Evolutionary conservation across 2,888 invertebrate genomes (phyloP), one percentile per base, ranked within the genome.

Genomic region (Chaitophorus viminalis): DNA sequence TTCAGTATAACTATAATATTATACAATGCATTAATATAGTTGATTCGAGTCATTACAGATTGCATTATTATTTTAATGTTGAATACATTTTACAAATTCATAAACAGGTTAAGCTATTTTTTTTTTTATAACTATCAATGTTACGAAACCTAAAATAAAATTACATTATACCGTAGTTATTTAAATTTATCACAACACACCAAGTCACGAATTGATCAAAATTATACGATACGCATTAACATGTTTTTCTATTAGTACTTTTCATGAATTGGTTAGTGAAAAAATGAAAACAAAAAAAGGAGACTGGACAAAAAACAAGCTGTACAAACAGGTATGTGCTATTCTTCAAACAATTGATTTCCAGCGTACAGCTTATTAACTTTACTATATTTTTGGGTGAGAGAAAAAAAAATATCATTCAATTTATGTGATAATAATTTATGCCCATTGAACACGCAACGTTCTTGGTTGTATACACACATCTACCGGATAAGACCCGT

Each of bases 381-480:
- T 60, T 17, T 36, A 17, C 65, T 8, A 29, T 39, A 39, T 39
- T 39, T 65, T 75, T 39, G 11, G 29, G 39, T 39, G 17, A 60
- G 31, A 21, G 33, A 39, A 52, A 29, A 81, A 18, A 25, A 25
- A 54, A 33, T 3, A 33, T 9, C 25, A 29, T 75, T 65, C 39
- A 25, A 60, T 83, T 75, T 65, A 75, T 11, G 25, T 17, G 52
- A 39, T 31, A 11, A 79, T 76, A 78, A 78, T 75, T 74, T 75
- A 65, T 75, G 6, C 39, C 39, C 33, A n/a, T 36, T 9, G 36
- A 74, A 9, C 8, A 39, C 74, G 60, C 21, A 21, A 21, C 6
- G 25, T 25, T 39, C 25, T 14, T 29, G 75, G 29, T 17, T 29
- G 75, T n/a, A 5, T 11, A 25, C 31, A 17, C 31, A 31, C 70